Evolutionary conservation across 64 coral and sea anemone species (phyloP).

Genomic region (Hydrozoanthus tunicans): DNA sequence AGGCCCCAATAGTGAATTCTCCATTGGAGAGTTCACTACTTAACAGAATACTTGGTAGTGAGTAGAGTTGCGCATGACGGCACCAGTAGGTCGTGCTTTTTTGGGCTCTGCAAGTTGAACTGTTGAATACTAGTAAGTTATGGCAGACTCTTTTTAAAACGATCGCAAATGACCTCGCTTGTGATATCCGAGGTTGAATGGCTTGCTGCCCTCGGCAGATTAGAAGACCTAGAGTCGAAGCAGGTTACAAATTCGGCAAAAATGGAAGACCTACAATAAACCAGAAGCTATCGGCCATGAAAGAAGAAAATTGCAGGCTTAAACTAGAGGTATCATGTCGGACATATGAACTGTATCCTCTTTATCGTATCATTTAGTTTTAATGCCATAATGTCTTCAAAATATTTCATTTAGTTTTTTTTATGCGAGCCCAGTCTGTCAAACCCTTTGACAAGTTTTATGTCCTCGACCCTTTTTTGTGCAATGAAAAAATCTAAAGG

Average conservation of each 20-base stretch:
- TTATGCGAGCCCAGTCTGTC: neutral
- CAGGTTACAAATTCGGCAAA: neutral
- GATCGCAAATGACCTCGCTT: neutral
- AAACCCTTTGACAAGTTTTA: neutral
- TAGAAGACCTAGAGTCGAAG: neutral
- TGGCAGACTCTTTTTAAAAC: neutral
- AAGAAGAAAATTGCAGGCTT: neutral
- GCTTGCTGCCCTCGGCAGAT: neutral
- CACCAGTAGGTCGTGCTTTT: neutral
- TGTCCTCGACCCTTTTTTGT: slow-evolving; percentile 14
- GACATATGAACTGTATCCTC: too few relatives aligned
- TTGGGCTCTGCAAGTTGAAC: neutral
- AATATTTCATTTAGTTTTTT: neutral
- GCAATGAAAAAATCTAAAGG: neutral
- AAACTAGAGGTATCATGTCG: neutral
- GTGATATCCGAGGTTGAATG: neutral
- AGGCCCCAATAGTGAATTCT: too few relatives aligned
- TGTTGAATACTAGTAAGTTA: neutral
- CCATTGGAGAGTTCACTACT: too few relatives aligned
- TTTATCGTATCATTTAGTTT: neutral
- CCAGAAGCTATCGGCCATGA: neutral
- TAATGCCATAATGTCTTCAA: neutral
- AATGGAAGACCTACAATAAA: neutral
- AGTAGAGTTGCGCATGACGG: neutral
- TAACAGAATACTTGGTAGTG: too few relatives aligned